A percentile compares a stretch with the other conserved stretches of the same genome.
Evolutionary conservation across 2,113 vertebrate genomes (phyloP).

Genomic region (Falco punctatus): DNA sequence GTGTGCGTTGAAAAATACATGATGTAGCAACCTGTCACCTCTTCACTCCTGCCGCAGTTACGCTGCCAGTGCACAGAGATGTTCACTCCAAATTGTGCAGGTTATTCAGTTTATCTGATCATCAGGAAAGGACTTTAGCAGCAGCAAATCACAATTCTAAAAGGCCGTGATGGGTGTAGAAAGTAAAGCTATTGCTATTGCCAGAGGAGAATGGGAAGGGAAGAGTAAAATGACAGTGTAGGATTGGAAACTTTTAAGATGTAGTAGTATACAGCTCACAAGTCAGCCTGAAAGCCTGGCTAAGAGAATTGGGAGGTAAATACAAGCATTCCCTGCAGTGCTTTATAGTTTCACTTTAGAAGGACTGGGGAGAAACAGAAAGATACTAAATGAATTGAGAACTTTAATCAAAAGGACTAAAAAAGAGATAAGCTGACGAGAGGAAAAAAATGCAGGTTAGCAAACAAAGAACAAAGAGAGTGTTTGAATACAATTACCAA

Average conservation of each 20-base stretch:
- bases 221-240: neutral
- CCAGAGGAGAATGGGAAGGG: neutral
- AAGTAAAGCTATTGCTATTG: neutral
- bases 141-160: slow-evolving; percentile 1
- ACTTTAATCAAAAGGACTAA: slow-evolving; percentile 75
- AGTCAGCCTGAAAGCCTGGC: slow-evolving; percentile 51
- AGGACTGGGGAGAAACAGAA: slow-evolving; percentile 59
- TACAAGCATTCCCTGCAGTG: slow-evolving; percentile 70
- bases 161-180: neutral
- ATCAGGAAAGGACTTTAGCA: neutral
- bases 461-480: slow-evolving; percentile 73
- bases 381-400: slow-evolving; percentile 68
- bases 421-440: slow-evolving; percentile 72
- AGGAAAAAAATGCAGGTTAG: slow-evolving; percentile 62
- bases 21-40: neutral
- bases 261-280: neutral
- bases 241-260: neutral
- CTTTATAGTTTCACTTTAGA: slow-evolving; percentile 68
- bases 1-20: neutral
- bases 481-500: slow-evolving; percentile 74
- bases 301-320: slow-evolving; percentile 54
- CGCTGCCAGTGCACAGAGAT: neutral
- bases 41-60: neutral
- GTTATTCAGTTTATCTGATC: neutral
- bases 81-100: neutral